Evolutionary conservation across 2,113 vertebrate genomes (phyloP).

Genomic region (Chlamydotis undulata): DNA sequence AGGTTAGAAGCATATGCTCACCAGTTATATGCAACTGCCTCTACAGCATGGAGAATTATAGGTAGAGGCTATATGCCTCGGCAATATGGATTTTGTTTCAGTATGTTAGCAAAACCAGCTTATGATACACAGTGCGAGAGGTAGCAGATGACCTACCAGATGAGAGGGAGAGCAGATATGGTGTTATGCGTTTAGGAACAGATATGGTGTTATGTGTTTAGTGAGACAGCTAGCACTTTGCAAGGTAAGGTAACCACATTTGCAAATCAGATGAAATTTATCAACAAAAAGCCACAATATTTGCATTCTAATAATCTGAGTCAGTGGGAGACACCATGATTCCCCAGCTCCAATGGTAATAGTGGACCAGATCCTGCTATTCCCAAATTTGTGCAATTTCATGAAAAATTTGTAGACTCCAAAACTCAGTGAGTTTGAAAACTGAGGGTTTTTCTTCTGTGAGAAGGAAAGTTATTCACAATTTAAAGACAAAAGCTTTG

Average conservation of each 20-base stretch:
- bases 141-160: background rate
- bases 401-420: background rate
- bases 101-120: background rate
- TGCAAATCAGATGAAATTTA: background rate
- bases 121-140: background rate
- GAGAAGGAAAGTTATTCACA: background rate
- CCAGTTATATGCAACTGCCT: background rate
- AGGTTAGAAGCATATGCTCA: background rate
- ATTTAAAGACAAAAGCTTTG: background rate
- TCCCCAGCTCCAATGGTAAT: background rate
- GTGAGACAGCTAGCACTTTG: background rate
- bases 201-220: background rate
- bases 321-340: background rate
- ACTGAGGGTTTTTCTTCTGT: background rate
- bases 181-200: background rate
- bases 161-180: background rate
- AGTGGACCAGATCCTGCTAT: background rate
- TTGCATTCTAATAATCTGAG: background rate
- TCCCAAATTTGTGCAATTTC: background rate
- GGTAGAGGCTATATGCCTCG: background rate
- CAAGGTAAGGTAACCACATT: background rate
- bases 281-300: background rate
- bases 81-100: background rate
- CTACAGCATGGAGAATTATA: background rate
- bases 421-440: background rate